These are phyloP conservation scores for Ichneumoninae sp. DNA, from an alignment of 2,888 invertebrate species.

Conservation along the genomic window DNA sequence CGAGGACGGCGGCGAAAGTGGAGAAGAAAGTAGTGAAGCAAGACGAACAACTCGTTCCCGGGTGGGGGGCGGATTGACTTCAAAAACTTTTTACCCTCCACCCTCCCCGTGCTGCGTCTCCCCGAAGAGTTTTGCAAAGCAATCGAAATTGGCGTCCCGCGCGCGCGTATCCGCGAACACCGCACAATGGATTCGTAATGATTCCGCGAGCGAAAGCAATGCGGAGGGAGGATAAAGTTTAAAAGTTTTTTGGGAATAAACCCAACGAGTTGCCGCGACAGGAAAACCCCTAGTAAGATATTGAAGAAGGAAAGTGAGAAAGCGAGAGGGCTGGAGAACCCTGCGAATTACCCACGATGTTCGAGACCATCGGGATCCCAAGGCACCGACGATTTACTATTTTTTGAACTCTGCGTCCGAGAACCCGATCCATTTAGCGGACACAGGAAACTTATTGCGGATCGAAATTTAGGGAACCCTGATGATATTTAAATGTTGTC, in stretches of 20 bases:
- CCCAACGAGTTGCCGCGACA: slow-evolving; percentile 35
- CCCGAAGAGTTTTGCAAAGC: slow-evolving; percentile 60
- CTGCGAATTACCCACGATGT: slow-evolving; percentile 66
- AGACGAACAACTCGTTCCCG: slow-evolving; percentile 33
- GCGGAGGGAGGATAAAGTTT: slow-evolving; percentile 46
- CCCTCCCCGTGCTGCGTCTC: neutral
- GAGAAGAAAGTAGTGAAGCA: slow-evolving; percentile 22
- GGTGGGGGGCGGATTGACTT: slow-evolving; percentile 14
- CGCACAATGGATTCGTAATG: slow-evolving; percentile 64
- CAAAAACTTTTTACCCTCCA: slow-evolving; percentile 46
- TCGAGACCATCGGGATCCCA: slow-evolving; percentile 45
- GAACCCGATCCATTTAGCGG: neutral
- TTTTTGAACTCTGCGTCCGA: neutral
- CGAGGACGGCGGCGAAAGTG: neutral
- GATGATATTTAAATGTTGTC: neutral
- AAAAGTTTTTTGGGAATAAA: slow-evolving; percentile 28
- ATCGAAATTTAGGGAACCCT: too few relatives aligned
- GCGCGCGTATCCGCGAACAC: slow-evolving; percentile 30
- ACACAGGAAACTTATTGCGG: neutral
- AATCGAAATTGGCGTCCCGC: slow-evolving; percentile 60
- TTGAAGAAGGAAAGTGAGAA: slow-evolving; percentile 13
- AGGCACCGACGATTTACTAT: slow-evolving; percentile 21
- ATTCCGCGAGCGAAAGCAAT: slow-evolving; percentile 53
- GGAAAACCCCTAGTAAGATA: slow-evolving; percentile 31
- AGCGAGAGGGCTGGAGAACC: slow-evolving; percentile 56